Evolutionary conservation across 1,140 invertebrate genomes (phyloP).

Genomic region (Xylocopa sonorina): DNA sequence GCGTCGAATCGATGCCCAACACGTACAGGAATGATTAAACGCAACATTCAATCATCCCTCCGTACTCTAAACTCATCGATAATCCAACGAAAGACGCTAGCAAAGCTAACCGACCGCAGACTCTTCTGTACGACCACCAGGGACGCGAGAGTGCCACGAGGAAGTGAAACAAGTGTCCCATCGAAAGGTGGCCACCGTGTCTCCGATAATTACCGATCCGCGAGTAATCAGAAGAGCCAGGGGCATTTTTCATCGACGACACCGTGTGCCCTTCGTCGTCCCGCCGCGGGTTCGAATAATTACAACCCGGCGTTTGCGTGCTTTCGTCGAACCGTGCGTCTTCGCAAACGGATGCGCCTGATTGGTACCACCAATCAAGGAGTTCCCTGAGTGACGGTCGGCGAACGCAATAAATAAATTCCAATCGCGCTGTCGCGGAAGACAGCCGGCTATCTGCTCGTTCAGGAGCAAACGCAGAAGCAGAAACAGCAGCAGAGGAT

Average conservation of each 20-base stretch:
- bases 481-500: conserved; percentile 8
- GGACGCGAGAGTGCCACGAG: neutral
- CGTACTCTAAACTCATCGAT: conserved; percentile 5
- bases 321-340: conserved; percentile 9
- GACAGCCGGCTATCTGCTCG: conserved; percentile 59
- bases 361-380: conserved; percentile 69
- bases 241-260: conserved; percentile 28
- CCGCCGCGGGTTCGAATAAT: conserved; percentile 60
- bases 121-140: neutral
- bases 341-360: conserved; percentile 57
- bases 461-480: neutral
- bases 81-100: neutral
- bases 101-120: neutral
- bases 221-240: conserved; percentile 36
- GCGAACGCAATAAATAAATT: conserved; percentile 76
- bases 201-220: conserved; percentile 40
- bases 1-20: neutral
- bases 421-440: conserved; percentile 67
- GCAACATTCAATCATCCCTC: neutral
- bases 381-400: conserved; percentile 67
- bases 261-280: neutral
- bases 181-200: conserved; percentile 15
- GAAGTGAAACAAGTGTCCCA: conserved; percentile 26
- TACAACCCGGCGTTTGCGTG: conserved; percentile 48
- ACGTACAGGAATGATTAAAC: conserved; percentile 6